Base-by-base conservation (phyloP, 2,888 invertebrate species). In the Meiosimyza platycephala region DNA sequence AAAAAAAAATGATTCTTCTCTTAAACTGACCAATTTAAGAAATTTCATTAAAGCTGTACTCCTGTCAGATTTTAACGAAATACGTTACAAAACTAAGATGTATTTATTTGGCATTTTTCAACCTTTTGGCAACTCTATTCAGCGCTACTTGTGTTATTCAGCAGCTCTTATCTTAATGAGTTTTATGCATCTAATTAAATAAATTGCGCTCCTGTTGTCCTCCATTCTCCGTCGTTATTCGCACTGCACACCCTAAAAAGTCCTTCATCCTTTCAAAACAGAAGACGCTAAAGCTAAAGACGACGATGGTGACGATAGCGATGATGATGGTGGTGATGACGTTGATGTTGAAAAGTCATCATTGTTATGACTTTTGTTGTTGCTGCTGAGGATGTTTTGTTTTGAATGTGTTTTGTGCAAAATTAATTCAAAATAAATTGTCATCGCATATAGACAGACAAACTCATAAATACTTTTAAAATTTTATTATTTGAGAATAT, bases 131-230 rank as follows among this genome's bases (percentile, higher is more conserved):
- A 40, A 40, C 40, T 9, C 40, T 40, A 33, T 68, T 52, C 54
- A 7, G 9, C 50, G 55, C 64, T 18, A 64, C 47, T 33, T 67
- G 62, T 73, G 52, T 57, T 69, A 70, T 66, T 71, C 75, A 72
- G 75, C 76, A 76, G 83, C 84, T 84, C 84, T 84, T 84, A 82
- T 83, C 84, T 84, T 85, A 84, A 84, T 83, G 84, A 85, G 85
- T 81, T 84, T 82, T 81, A 84, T 85, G 84, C 84, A 84, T 84
- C 84, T 84, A 85, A 84, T 84, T 84, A 84, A 84, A 85, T 84
- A 82, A 82, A 84, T 82, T 84, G 82, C 83, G 80, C 81, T 73
- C 78, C 65, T 66, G 71, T 55, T 33, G 55, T 22, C 63, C 55
- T 47, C 40, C 59, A 62, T 68, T 15, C 13, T 15, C 3, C 66